Evolutionary conservation across 2,797 vertebrate genomes (phyloP), one percentile per base, ranked within the genome.

Genomic region (Perodicticus potto): DNA sequence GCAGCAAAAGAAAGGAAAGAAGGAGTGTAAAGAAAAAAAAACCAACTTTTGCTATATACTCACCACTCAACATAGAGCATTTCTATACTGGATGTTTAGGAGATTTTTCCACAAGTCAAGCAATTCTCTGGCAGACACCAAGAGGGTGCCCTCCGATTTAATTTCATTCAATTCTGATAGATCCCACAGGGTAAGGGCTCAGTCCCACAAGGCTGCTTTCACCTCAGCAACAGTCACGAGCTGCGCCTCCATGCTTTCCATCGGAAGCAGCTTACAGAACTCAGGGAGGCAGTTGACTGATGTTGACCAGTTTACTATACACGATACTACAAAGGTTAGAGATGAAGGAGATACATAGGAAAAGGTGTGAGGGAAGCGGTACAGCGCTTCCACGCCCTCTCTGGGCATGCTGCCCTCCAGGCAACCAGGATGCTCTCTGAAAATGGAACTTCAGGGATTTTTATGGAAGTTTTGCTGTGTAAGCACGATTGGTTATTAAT

Each of bases 331-430:
- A 43, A 34, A 61, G 27, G n/a, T 29, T 37, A 16, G 7, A 34
- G 16, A 29, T n/a, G 17, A 65, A 77, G 77, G 49, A 57, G 12
- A 53, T 4, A 23, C 40, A 29, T 3, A 6, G 40, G 55, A 5
- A 57, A 34, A 55, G 17, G 7, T 53, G 27, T 19, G 13, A 9
- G 34, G 13, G 53, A 49, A 53, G 43, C 55, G 53, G 3, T 25
- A 2, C 17, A 70, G 12, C 25, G 37, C 7, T 32, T 67, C 29
- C 22, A 6, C n/a, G 7, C 0, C 76, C 53, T 59, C 1, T 53
- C 12, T 1, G 4, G 23, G 59, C 32, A 19, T 7, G 2, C 4
- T 16, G 25, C 13, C 0, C 0, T 34, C 55, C 8, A 20, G 22
- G 32, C 94, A 49, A 17, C 77, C 45, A 0, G 0, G 22, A 61